Conservation (phyloP, 2,888 invertebrate genomes). For the Mimas tiliae region DNA sequence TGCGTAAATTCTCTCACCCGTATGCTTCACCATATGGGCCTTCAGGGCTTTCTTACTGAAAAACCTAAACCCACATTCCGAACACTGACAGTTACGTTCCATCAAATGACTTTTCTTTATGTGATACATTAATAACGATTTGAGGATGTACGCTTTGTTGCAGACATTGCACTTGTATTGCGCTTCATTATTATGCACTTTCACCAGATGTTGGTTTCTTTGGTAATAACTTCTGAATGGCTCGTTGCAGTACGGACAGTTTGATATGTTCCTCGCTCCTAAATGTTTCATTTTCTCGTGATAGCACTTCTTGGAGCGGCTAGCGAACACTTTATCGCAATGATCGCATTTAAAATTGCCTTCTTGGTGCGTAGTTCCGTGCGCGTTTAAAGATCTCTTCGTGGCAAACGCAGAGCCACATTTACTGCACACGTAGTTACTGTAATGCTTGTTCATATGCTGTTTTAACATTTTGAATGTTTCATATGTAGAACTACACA, state of each 20-base stretch:
- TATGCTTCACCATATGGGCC: slow-evolving; percentile 80
- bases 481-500: slow-evolving; percentile 69
- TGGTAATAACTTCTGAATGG: slow-evolving; percentile 74
- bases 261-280: slow-evolving; percentile 67
- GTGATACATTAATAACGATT: slow-evolving; percentile 70
- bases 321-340: slow-evolving; percentile 71
- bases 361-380: slow-evolving; percentile 61
- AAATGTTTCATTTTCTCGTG: slow-evolving; percentile 72
- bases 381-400: slow-evolving; percentile 62
- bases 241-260: slow-evolving; percentile 69
- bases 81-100: slow-evolving; percentile 76
- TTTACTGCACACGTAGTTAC: slow-evolving; percentile 61
- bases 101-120: slow-evolving; percentile 78
- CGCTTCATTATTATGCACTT: slow-evolving; percentile 71
- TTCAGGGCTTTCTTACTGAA: slow-evolving; percentile 82
- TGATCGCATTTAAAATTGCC: slow-evolving; percentile 71
- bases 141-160: slow-evolving; percentile 61
- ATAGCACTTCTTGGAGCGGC: slow-evolving; percentile 63
- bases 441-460: slow-evolving; percentile 75
- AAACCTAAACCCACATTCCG: slow-evolving; percentile 78
- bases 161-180: slow-evolving; percentile 76
- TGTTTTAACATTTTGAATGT: slow-evolving; percentile 77
- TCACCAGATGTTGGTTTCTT: slow-evolving; percentile 70
- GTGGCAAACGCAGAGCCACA: slow-evolving; percentile 69
- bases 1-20: slow-evolving; percentile 64